A percentile compares a stretch with the other conserved stretches of the same genome.
Evolutionary conservation across 2,888 invertebrate species (phyloP).

Genomic region (Agrochola litura): DNA sequence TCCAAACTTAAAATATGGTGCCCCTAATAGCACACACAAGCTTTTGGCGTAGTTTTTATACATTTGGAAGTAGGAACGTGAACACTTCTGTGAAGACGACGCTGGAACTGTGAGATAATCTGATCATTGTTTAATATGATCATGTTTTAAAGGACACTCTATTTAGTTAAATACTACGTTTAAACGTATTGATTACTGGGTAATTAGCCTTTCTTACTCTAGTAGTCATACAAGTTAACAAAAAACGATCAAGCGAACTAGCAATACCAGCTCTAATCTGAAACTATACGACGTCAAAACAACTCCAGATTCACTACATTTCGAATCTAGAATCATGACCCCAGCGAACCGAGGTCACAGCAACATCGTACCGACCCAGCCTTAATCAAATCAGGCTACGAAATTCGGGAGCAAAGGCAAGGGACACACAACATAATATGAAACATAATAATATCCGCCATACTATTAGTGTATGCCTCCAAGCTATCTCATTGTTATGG

Average conservation of each 20-base stretch:
- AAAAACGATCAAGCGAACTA: not conserved
- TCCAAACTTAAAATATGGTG: not conserved
- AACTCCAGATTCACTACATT: not conserved
- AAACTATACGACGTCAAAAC: not conserved
- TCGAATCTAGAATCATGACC: constrained; percentile 11
- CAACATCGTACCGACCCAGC: not conserved
- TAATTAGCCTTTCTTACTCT: too few relatives aligned
- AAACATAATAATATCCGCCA: constrained; percentile 17
- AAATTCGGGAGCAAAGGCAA: constrained; percentile 10
- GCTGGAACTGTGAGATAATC: not conserved
- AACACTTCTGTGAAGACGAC: not conserved
- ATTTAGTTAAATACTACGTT: too few relatives aligned
- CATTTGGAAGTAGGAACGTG: not conserved
- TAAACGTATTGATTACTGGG: not conserved
- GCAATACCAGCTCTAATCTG: not conserved
- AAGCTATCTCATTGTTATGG: constrained; percentile 30
- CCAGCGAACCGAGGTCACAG: not conserved
- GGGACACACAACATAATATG: not conserved
- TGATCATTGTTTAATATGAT: not conserved
- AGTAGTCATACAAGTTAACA: not conserved
- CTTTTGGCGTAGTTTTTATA: not conserved
- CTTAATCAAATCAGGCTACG: constrained; percentile 28
- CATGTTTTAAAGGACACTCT: not conserved
- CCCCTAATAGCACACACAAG: not conserved
- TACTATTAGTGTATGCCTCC: constrained; percentile 20